Base-by-base conservation (phyloP, 2,888 invertebrate genomes). In the Hydroisotoma schaefferi region DNA sequence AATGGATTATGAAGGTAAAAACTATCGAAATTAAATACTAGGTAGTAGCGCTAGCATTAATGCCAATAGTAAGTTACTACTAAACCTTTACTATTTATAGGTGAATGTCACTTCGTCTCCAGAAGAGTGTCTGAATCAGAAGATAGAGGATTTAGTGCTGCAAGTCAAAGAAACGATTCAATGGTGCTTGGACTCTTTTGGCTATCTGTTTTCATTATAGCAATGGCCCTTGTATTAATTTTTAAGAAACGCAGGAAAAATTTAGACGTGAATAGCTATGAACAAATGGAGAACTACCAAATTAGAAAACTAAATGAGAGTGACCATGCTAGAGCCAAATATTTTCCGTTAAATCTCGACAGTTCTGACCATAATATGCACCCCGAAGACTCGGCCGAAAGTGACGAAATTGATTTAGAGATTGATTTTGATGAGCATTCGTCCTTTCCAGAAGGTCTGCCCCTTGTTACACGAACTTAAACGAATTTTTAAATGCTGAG, bases 381-480 rank as follows among this genome's bases (percentile, higher is more conserved):
- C 20, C 26, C 29, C 12, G 57, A 57, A 15, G 58, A 60, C 22
- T 64, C 61, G 2, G 59, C 61, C 40, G 40, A 40, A 20, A 40
- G 40, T 40, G 59, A 57, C 27, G 65, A 68, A 44, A 59, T 61
- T 28, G 63, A 62, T 23, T 26, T 49, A 28, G 40, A 40, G 20
- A 20, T 40, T 5, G 40, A 40, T 40, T 40, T 40, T 40, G n/a
- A 40, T 40, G n/a, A 40, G 15, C n/a, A 20, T 15, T 40, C 40
- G 5, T 5, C 8, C 40, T 15, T 40, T 10, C 60, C 60, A 8
- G 68, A 70, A 59, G 68, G 67, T 51, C 65, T 65, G 55, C 70
- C 70, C 57, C 64, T 71, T 26, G 70, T 71, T 57, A 46, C 69
- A 63, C 69, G 69, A 67, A 71, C 70, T 71, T 70, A 63, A 59